Percentiles rank a stretch among this genome's conserved stretches.
phyloP scores from a whole-genome alignment of 2,113 vertebrate genomes.

The Laterallus jamaicensis region DNA sequence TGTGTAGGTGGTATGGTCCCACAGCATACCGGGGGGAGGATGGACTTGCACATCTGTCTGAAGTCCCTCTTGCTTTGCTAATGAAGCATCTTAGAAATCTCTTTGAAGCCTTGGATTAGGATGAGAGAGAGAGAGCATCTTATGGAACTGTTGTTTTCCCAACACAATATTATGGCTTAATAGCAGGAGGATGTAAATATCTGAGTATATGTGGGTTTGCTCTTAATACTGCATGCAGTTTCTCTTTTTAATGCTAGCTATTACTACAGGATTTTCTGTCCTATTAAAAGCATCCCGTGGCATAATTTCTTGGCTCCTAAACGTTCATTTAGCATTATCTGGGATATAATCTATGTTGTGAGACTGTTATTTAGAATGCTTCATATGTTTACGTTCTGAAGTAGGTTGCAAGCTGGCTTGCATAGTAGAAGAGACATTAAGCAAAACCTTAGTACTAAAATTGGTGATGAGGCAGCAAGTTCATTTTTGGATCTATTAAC shows the following conservation, averaged over 20 bases:
- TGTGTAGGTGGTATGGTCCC: fast-evolving
- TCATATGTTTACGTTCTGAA: background rate
- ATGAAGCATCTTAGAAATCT: background rate
- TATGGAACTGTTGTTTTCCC: background rate
- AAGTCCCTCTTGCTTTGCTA: background rate
- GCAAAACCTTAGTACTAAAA: background rate
- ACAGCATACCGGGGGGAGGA: fast-evolving
- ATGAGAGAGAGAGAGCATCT: background rate
- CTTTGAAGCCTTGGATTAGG: too few species aligned
- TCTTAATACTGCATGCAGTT: background rate
- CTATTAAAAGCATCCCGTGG: background rate
- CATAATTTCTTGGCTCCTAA: background rate
- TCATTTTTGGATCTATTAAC: background rate
- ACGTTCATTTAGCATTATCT: background rate
- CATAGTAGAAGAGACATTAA: background rate
- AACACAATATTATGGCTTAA: fast-evolving
- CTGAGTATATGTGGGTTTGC: fast-evolving
- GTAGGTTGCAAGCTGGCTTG: background rate
- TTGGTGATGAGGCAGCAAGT: background rate
- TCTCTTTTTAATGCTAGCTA: background rate
- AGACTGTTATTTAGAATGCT: background rate
- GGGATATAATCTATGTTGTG: background rate
- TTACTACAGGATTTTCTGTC: background rate
- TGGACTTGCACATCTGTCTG: background rate
- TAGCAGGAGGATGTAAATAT: background rate